These are phyloP conservation scores for Oreonectes daqikongensis DNA, from an alignment of 2,797 vertebrate species.

Conservation along the genomic window DNA sequence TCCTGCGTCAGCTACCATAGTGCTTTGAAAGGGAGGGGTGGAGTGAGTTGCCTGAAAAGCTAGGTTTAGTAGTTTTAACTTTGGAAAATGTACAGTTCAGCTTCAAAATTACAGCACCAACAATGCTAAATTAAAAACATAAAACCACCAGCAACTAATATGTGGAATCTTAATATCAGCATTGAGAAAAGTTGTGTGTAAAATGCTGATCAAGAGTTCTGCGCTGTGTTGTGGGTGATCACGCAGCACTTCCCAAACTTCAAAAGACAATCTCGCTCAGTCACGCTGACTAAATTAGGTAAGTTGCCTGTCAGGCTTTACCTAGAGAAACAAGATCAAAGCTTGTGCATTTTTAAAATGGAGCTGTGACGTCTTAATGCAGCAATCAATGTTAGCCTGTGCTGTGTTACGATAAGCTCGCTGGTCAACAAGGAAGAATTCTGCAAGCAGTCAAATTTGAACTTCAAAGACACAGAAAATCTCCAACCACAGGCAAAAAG, in stretches of 20 bases:
- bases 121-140: not conserved
- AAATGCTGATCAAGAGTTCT: slow-evolving; percentile 1
- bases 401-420: slow-evolving; percentile 41
- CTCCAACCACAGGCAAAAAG: slow-evolving; percentile 41
- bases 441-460: slow-evolving; percentile 58
- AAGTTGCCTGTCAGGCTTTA: slow-evolving; percentile 30
- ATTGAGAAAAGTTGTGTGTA: not conserved
- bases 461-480: slow-evolving; percentile 59
- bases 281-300: slow-evolving; percentile 7
- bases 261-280: slow-evolving; percentile 28
- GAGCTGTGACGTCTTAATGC: not conserved
- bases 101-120: not conserved
- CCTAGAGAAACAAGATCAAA: slow-evolving; percentile 39
- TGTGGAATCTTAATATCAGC: not conserved
- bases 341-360: slow-evolving; percentile 23
- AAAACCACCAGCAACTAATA: too few species aligned
- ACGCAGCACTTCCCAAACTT: slow-evolving; percentile 17
- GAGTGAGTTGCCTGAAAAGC: too few species aligned
- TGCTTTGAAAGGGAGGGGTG: too few species aligned
- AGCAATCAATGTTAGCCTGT: not conserved
- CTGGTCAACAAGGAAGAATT: slow-evolving; percentile 45
- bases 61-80: slow-evolving; percentile 1
- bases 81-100: not conserved
- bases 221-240: slow-evolving; percentile 7
- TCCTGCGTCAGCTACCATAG: too few species aligned